Base-by-base conservation (phyloP, 2,888 invertebrate species). In the Tanytarsus gracilentus region DNA sequence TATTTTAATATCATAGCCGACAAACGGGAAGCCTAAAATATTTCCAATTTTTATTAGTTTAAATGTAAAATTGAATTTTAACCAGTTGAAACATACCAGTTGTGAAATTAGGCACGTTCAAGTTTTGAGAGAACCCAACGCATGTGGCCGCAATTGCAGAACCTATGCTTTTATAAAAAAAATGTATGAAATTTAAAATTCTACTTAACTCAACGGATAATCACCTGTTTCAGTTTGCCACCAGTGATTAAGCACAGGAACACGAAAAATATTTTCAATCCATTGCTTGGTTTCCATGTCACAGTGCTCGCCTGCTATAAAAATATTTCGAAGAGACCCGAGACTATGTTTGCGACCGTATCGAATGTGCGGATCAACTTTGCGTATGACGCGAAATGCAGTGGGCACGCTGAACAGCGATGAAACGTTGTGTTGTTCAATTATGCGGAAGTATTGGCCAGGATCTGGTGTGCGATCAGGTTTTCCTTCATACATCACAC, bases 401-500 rank as follows among this genome's bases (percentile, higher is more conserved):
- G 95, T 95, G 0, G 96, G 96, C 11, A 95, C 91, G 1, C 90
- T 88, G 71, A 96, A 91, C 56, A 96, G 76, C 0, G 85, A 85
- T 58, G 84, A 86, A 0, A 95, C 90, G 65, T 85, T 79, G 70
- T 96, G 89, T 64, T 94, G 87, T 64, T 86, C 84, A 62, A 96
- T 87, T 50, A 96, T 84, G 88, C 90, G 82, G 71, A 92, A 95
- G 75, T 92, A 95, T 70, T 91, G 88, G 36, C 88, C 88, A 3
- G 94, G 86, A 72, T 95, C 90, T 0, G 95, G 95, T 0, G 95
- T 96, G 63, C 94, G 83, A 66, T 95, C 93, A 0, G 95, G 96
- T 70, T 96, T 96, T 2, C 96, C 96, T 73, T 96, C 89, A 68
- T 88, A 91, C 76, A 92, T 81, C 18, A 92, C 78, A 53, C 85